Conservation (phyloP, 2,888 invertebrate genomes). For the Ditylenchus weischeri region DNA sequence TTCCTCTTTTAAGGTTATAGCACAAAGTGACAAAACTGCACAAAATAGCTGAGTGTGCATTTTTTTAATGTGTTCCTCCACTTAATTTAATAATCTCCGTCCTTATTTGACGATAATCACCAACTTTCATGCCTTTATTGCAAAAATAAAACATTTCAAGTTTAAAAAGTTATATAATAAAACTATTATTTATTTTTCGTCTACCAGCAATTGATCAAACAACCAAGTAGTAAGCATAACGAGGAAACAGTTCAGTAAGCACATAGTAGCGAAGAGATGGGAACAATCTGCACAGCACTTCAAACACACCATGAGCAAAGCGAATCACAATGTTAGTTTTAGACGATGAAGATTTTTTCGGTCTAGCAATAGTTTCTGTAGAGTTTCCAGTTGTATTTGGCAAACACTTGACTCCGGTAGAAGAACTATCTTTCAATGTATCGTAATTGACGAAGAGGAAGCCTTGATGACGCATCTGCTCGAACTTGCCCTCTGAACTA, state of each 20-base stretch:
- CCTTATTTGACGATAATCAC: too few relatives aligned
- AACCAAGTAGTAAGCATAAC: slow-evolving; percentile 41
- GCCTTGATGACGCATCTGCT: slow-evolving; percentile 32
- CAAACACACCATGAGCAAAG: slow-evolving; percentile 24
- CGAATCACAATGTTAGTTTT: slow-evolving; percentile 15
- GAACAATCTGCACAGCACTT: slow-evolving; percentile 22
- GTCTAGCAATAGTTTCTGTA: slow-evolving; percentile 3
- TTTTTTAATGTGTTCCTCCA: too few relatives aligned
- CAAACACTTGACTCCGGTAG: neutral
- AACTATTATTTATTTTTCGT: neutral
- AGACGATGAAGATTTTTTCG: slow-evolving; percentile 1
- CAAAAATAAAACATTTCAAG: too few relatives aligned
- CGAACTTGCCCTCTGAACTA: slow-evolving; percentile 31
- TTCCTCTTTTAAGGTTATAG: too few relatives aligned
- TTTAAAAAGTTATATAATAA: neutral
- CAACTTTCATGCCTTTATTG: too few relatives aligned
- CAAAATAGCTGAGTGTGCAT: too few relatives aligned
- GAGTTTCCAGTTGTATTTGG: neutral
- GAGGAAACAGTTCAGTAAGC: slow-evolving; percentile 34
- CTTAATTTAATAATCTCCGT: too few relatives aligned
- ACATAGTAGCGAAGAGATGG: slow-evolving; percentile 28
- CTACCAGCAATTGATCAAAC: slow-evolving; percentile 15
- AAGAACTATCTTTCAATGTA: slow-evolving; percentile 5
- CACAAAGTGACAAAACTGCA: too few relatives aligned
- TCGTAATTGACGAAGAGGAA: slow-evolving; percentile 34